Percentiles rank a stretch among this genome's conserved stretches.
phyloP scores from a whole-genome alignment of 2,888 invertebrate species.

The Drosophila antonietae region DNA sequence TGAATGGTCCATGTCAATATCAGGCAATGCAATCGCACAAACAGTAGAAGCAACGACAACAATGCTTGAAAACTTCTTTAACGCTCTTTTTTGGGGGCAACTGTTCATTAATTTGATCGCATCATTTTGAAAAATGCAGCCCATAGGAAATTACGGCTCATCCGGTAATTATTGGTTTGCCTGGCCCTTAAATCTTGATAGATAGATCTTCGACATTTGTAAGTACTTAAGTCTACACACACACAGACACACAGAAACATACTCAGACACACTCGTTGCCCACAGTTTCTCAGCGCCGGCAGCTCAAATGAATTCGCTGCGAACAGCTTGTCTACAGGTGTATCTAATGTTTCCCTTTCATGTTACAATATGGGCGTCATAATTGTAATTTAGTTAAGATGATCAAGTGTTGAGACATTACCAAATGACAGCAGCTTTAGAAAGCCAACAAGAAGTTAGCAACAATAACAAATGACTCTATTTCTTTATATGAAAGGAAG shows the following conservation, averaged over 20 bases:
- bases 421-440: conserved; percentile 50
- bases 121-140: conserved; percentile 65
- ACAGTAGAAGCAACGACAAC: conserved; percentile 14
- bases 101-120: conserved; percentile 64
- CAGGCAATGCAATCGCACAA: conserved; percentile 53
- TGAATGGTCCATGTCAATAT: conserved; percentile 41
- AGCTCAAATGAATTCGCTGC: conserved; percentile 51
- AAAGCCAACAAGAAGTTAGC: conserved; percentile 41
- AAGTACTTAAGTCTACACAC: conserved; percentile 32
- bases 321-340: conserved; percentile 50
- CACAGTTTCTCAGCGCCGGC: conserved; percentile 65
- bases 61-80: conserved; percentile 50
- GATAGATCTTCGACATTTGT: conserved; percentile 62
- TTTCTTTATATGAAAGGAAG: conserved; percentile 2
- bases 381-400: conserved; percentile 58
- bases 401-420: conserved; percentile 50
- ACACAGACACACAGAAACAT: conserved; percentile 1
- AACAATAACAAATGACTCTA: conserved; percentile 12
- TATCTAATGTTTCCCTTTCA: conserved; percentile 53
- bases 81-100: conserved; percentile 45
- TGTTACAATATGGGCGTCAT: conserved; percentile 65
- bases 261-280: conserved; percentile 24
- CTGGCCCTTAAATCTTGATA: conserved; percentile 68
- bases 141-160: conserved; percentile 74
- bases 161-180: conserved; percentile 77